These are phyloP conservation scores for Zapornia atra DNA, from an alignment of 2,113 vertebrate genomes.

Conservation along the genomic window DNA sequence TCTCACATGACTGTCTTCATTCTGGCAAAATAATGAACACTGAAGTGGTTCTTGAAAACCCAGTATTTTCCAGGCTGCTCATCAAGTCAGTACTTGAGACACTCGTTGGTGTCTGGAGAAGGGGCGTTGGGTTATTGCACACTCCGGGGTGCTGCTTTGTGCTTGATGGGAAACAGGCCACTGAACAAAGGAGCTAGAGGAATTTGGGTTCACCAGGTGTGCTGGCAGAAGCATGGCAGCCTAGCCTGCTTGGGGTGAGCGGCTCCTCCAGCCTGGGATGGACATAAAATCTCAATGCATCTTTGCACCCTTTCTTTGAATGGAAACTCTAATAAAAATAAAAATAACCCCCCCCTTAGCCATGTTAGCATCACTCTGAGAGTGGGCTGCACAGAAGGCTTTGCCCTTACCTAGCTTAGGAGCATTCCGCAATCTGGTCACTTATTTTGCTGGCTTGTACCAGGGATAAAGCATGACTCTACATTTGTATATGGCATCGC, in stretches of 20 bases:
- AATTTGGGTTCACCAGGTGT: neutral
- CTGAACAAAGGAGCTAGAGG: neutral
- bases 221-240: neutral
- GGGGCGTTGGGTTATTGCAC: neutral
- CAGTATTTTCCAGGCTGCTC: neutral
- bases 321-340: neutral
- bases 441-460: neutral
- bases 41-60: neutral
- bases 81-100: neutral
- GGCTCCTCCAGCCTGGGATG: neutral
- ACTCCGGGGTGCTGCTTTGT: neutral
- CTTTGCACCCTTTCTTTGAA: neutral
- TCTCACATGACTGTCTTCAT: neutral
- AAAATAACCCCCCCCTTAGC: neutral
- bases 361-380: neutral
- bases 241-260: neutral
- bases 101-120: neutral
- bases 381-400: neutral
- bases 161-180: neutral
- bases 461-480: neutral
- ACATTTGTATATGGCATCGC: accelerated
- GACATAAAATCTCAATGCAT: neutral
- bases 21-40: neutral
- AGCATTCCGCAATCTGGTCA: neutral
- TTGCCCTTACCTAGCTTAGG: neutral